A percentile compares a stretch with the other conserved stretches of the same genome.
Evolutionary conservation across 2,797 vertebrate genomes (phyloP).

Genomic region (Benthosema pterotum): DNA sequence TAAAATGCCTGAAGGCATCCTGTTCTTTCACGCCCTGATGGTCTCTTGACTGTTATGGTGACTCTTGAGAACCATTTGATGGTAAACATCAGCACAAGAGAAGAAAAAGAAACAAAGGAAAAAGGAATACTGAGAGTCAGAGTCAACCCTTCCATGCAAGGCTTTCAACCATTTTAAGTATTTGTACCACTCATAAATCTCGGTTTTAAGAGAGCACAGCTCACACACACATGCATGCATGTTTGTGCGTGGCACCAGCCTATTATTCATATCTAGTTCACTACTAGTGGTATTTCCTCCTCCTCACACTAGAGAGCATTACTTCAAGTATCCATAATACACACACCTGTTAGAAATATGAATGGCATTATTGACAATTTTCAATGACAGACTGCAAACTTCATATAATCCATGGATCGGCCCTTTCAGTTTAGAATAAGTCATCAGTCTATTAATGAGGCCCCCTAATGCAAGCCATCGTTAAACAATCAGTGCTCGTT

Average conservation of each 20-base stretch:
- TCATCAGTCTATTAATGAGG: constrained; percentile 68
- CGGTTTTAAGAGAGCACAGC: constrained; percentile 13
- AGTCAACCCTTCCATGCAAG: constrained; percentile 32
- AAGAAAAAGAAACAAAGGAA: constrained; percentile 22
- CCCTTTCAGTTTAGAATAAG: constrained; percentile 52
- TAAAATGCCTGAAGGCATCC: constrained; percentile 44
- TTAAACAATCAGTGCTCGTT: constrained; percentile 79
- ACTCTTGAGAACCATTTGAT: constrained; percentile 46
- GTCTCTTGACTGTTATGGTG: constrained; percentile 24
- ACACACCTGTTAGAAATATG: constrained; percentile 29
- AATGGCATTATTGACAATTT: constrained; percentile 25
- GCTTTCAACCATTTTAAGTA: constrained; percentile 36
- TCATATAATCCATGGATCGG: constrained; percentile 36
- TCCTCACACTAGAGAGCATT: too few relatives aligned
- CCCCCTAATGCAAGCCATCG: constrained; percentile 67
- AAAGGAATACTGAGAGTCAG: constrained; percentile 27
- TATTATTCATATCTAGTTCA: neutral
- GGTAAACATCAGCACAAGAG: constrained; percentile 52
- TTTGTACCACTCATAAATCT: constrained; percentile 17
- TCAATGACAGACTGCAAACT: constrained; percentile 6
- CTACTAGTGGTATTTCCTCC: too few relatives aligned
- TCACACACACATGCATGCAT: constrained; percentile 7
- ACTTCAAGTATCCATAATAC: constrained; percentile 1
- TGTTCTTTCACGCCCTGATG: constrained; percentile 26
- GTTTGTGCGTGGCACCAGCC: neutral